These are phyloP conservation scores for Gymnothorax javanicus DNA, from an alignment of 2,797 vertebrate genomes.

Conservation along the genomic window DNA sequence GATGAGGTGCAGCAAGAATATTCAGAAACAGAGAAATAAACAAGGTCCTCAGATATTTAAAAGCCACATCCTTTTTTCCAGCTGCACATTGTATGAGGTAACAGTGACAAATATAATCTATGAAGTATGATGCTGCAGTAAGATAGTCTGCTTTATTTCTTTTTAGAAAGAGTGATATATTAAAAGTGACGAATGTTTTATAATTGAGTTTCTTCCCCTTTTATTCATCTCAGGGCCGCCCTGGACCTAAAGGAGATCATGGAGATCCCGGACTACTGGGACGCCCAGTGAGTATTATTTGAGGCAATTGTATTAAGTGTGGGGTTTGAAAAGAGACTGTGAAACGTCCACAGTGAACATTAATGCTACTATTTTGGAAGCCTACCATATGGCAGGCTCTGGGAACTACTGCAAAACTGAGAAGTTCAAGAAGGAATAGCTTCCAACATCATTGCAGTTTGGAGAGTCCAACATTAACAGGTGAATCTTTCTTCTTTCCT, in stretches of 20 bases:
- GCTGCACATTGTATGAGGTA: background rate
- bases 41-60: background rate
- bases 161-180: background rate
- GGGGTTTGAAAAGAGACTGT: constrained; percentile 63
- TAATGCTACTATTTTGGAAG: constrained; percentile 61
- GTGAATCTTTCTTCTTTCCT: background rate
- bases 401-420: constrained; percentile 67
- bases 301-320: constrained; percentile 50
- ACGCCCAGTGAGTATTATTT: constrained; percentile 77
- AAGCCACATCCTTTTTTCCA: background rate
- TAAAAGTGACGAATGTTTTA: background rate
- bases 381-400: constrained; percentile 54
- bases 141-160: constrained; percentile 16
- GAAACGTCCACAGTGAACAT: constrained; percentile 52
- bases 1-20: background rate
- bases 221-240: constrained; percentile 80
- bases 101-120: background rate
- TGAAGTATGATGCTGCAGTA: background rate
- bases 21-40: constrained; percentile 1
- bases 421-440: constrained; percentile 44
- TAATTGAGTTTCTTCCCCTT: constrained; percentile 1
- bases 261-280: constrained; percentile 88
- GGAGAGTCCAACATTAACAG: background rate
- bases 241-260: constrained; percentile 91
- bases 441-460: background rate